Conservation (phyloP, 2,113 vertebrate genomes). For the Empidonax alnorum region DNA sequence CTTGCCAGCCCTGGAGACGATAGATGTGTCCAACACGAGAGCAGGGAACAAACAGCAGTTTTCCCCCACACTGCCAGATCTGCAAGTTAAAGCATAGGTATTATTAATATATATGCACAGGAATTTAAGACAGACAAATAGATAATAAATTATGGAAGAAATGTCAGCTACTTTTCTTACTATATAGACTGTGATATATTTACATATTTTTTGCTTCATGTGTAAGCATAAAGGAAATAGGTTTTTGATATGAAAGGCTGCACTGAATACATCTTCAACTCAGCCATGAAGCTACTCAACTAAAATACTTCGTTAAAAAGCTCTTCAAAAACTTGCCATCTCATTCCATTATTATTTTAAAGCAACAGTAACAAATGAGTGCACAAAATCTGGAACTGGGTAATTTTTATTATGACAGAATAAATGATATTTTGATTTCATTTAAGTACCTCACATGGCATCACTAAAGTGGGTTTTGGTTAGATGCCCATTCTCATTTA, state of each 20-base stretch:
- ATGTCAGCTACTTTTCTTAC: neutral
- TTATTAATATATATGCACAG: neutral
- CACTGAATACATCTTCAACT: neutral
- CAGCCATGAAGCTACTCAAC: neutral
- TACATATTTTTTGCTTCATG: neutral
- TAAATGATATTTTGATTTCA: neutral
- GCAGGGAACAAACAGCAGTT: slow-evolving; percentile 93
- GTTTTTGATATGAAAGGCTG: neutral
- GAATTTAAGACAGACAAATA: neutral
- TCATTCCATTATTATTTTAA: neutral
- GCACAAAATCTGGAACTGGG: neutral
- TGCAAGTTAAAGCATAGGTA: slow-evolving; percentile 45
- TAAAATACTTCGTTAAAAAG: neutral
- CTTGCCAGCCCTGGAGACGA: slow-evolving; percentile 95
- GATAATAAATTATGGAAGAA: neutral
- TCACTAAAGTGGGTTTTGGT: neutral
- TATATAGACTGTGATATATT: neutral
- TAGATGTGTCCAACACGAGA: slow-evolving; percentile 98
- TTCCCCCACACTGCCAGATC: slow-evolving; percentile 98
- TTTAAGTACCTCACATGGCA: neutral
- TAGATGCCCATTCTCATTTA: neutral
- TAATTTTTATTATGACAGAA: neutral
- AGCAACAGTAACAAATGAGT: neutral
- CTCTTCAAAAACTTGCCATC: neutral
- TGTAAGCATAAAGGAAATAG: neutral